Evolutionary conservation across 2,113 vertebrate genomes (phyloP).

Genomic region (Scophthalmus maximus): DNA sequence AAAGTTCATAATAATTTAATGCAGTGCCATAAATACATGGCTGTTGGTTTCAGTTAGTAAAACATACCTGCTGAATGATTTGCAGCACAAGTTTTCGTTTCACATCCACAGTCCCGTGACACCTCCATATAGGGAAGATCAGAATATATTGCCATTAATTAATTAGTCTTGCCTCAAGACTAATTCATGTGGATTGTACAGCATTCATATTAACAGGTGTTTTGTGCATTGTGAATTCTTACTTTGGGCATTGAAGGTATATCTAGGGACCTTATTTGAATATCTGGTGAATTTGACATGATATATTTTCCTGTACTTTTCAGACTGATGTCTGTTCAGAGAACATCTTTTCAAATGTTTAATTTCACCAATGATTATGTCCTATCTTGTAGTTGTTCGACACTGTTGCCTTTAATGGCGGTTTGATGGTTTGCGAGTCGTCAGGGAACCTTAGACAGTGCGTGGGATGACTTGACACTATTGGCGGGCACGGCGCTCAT

Average conservation of each 20-base stretch:
- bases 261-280: slow-evolving; percentile 42
- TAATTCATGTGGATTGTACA: slow-evolving; percentile 66
- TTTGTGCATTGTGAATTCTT: slow-evolving; percentile 53
- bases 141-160: no score
- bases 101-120: slow-evolving; percentile 41
- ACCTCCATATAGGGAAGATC: slow-evolving; percentile 70
- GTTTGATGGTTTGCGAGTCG: slow-evolving; percentile 53
- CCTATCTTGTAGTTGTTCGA: slow-evolving; percentile 40
- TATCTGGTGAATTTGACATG: slow-evolving; percentile 36
- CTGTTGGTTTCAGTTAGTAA: slow-evolving; percentile 57
- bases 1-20: slow-evolving; percentile 57
- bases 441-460: slow-evolving; percentile 42
- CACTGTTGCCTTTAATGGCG: slow-evolving; percentile 45
- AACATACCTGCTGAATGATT: slow-evolving; percentile 53
- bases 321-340: slow-evolving; percentile 1
- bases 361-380: slow-evolving; percentile 38
- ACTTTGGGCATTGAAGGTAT: slow-evolving; percentile 29
- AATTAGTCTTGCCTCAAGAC: slow-evolving; percentile 63
- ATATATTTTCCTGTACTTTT: slow-evolving; percentile 17
- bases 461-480: slow-evolving; percentile 73
- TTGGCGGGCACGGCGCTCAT: slow-evolving; percentile 40
- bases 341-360: slow-evolving; percentile 3
- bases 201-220: slow-evolving; percentile 57
- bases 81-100: slow-evolving; percentile 54
- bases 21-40: slow-evolving; percentile 49